Percentiles rank a stretch among this genome's conserved stretches.
Conservation (phyloP, 2,797 vertebrate species). For the Mormyrops boulengeri region DNA sequence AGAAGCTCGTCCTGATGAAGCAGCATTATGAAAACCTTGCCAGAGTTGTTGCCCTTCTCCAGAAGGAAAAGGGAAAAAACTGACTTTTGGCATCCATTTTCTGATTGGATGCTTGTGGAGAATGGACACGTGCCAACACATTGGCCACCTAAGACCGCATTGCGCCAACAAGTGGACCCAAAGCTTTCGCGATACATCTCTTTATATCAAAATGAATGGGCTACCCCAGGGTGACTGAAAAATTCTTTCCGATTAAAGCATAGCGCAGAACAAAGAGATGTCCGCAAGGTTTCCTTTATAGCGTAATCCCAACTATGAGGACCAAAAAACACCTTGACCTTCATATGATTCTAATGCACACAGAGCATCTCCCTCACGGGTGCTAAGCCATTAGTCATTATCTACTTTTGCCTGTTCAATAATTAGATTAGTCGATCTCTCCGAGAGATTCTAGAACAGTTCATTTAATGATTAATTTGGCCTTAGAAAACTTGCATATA, state of each 20-base stretch:
- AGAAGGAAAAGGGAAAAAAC: constrained; percentile 30
- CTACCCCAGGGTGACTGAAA: neutral
- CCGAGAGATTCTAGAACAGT: neutral
- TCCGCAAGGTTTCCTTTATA: too few species aligned
- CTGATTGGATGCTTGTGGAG: constrained; percentile 61
- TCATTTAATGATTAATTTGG: neutral
- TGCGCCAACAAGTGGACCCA: constrained; percentile 51
- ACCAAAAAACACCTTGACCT: neutral
- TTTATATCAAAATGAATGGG: neutral
- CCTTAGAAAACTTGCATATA: constrained; percentile 31
- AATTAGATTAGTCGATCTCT: constrained; percentile 2
- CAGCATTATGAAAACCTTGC: constrained; percentile 38
- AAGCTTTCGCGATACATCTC: constrained; percentile 17
- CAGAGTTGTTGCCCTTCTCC: constrained; percentile 27
- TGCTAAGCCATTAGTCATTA: neutral
- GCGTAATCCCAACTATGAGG: neutral
- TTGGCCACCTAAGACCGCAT: constrained; percentile 57
- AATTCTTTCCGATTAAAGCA: neutral
- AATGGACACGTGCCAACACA: constrained; percentile 57
- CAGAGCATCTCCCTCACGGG: neutral
- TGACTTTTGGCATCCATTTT: constrained; percentile 54
- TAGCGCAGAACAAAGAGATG: neutral
- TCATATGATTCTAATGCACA: neutral
- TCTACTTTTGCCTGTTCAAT: neutral
- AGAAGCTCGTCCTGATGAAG: neutral